Evolutionary conservation across 2,797 vertebrate genomes (phyloP), one percentile per base, ranked within the genome.

Genomic region (Champsocephalus gunnari): DNA sequence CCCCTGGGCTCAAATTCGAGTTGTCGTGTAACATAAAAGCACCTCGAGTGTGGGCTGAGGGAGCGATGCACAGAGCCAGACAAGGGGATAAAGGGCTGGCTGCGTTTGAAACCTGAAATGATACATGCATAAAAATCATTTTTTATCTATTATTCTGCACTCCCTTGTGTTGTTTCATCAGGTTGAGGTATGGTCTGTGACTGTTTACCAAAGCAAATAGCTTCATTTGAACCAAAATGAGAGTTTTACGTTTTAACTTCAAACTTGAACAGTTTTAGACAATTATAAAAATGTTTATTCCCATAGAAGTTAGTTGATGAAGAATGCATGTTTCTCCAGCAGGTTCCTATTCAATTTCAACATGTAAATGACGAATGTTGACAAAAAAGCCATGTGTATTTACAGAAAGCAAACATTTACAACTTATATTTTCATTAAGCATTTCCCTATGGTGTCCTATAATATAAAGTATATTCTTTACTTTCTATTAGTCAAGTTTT

Each of bases 11-110:
- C 95, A 95, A 92, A 95, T 96, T 96, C 70, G 93, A 96, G 94
- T 93, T 92, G 96, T 96, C 91, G 49, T 94, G 94, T 94, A 95
- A 95, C 95, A 98, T 97, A 97, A 98, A 97, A 96, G 94, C 92
- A 92, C 91, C 88, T 88, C 95, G 95, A 96, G 94, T 94, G 95
- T 91, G 88, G 91, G 92, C 94, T 87, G 92, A 92, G 91, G 88
- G 89, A 90, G 92, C 71, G 58, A 84, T 61, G 83, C 83, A 88
- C 86, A 89, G 88, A 90, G 92, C 70, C 0, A 92, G 90, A 91
- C 89, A 84, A 91, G 83, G 89, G 90, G 82, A 91, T 84, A 85
- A 89, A 92, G 86, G 69, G 0, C 84, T 82, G 81, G 83, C 86
- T 90, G 77, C 75, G 61, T 89, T 88, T 81, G 88, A 89, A 92